Base-by-base conservation (phyloP, 2,113 vertebrate species). In the Petromus typicus region DNA sequence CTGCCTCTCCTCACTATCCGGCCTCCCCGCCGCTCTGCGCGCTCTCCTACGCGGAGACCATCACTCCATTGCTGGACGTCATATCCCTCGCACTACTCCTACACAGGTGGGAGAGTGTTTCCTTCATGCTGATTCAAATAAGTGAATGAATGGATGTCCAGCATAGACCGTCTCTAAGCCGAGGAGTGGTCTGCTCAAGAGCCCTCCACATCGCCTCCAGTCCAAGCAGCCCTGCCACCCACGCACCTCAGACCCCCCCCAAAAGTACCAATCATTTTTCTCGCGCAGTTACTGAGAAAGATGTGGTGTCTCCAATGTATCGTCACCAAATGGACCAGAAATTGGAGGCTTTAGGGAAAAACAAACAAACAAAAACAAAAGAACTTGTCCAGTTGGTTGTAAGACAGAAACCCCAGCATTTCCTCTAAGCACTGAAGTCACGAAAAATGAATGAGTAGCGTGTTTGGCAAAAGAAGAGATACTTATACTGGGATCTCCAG, bases 401-500 rank as follows among this genome's bases (percentile, higher is more conserved):
- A 78, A 37, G n/a, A 32, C 37, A 69, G 87, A 91, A 32, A 89
- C 25, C 78, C n/a, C 22, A 45, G 61, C 51, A 69, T 43, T 18
- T 92, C 37, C 18, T 76, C n/a, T 89, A 97, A 97, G 96, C 76
- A 81, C 81, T 75, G 34, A 75, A 92, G 79, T 86, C 79, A 54
- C 73, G 82, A n/a, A 78, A 95, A 95, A 94, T 84, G 61, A 90
- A 27, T 87, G 94, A 88, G 4, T 2, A 0, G 51, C 59, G 82
- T 37, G 93, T 88, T 96, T 93, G 79, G 73, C 89, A 57, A 95
- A 86, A 75, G 96, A 97, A 95, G 93, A 69, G 5, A 63, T 51
- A 76, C 61, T 76, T 94, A 0, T 48, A 48, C 95, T 96, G 94
- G 82, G 34, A 80, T 95, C 82, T 48, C 95, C 93, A 94, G 96